phyloP scores from a whole-genome alignment of 2,113 vertebrate genomes.

The Thamnophis sirtalis region DNA sequence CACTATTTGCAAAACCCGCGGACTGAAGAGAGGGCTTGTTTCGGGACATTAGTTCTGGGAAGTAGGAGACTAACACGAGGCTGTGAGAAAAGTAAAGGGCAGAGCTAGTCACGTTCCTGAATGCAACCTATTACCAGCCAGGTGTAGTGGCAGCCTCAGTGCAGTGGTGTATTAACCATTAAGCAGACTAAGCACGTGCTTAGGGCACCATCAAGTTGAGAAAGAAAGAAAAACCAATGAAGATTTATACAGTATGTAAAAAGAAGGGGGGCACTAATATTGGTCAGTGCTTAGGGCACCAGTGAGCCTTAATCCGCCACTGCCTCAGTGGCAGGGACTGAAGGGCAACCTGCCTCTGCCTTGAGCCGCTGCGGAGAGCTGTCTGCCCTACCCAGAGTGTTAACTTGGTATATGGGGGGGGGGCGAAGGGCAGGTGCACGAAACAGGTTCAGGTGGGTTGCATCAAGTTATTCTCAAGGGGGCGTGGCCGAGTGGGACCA shows the following conservation, averaged over 20 bases:
- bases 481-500: background rate
- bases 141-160: background rate
- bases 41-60: background rate
- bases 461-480: background rate
- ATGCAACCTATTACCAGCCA: background rate
- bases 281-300: too few relatives aligned
- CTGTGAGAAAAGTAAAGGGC: background rate
- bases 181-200: too few relatives aligned
- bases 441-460: background rate
- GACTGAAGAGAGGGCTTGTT: background rate
- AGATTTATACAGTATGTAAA: too few relatives aligned
- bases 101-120: background rate
- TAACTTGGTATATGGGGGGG: background rate
- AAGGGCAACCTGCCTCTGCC: background rate
- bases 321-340: background rate
- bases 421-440: background rate
- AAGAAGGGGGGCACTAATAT: too few relatives aligned
- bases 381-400: background rate
- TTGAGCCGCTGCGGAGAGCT: background rate
- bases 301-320: too few relatives aligned
- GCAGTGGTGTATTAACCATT: background rate
- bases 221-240: too few relatives aligned
- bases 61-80: background rate
- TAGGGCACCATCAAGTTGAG: too few relatives aligned
- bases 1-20: background rate